phyloP scores from a whole-genome alignment of 2,888 invertebrate genomes.

The Onchidella celtica region DNA sequence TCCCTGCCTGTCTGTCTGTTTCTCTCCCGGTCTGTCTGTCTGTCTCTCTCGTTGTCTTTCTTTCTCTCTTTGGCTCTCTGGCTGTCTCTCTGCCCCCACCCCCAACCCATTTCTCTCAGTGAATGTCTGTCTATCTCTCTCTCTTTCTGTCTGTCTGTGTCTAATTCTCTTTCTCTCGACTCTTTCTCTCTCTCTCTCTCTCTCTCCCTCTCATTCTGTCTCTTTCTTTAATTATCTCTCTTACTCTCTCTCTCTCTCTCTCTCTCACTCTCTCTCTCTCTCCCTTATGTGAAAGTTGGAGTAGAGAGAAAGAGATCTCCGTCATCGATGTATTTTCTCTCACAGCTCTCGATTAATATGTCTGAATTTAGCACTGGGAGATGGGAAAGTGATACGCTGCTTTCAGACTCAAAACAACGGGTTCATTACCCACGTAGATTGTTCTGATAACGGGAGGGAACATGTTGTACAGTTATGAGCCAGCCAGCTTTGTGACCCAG shows the following conservation, averaged over 20 bases:
- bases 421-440: too few relatives aligned
- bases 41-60: not conserved
- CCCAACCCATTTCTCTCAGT: not conserved
- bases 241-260: not conserved
- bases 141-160: not conserved
- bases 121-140: not conserved
- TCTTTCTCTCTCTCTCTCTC: slow-evolving; percentile 22
- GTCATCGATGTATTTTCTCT: too few relatives aligned
- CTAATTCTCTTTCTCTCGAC: not conserved
- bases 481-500: too few relatives aligned
- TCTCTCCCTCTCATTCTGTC: not conserved
- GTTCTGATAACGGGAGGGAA: too few relatives aligned
- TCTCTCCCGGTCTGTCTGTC: slow-evolving; percentile 6
- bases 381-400: too few relatives aligned
- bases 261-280: not conserved
- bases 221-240: not conserved
- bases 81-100: not conserved
- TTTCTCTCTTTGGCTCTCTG: not conserved
- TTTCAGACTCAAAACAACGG: too few relatives aligned
- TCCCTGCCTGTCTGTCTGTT: not conserved
- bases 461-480: too few relatives aligned
- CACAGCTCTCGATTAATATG: too few relatives aligned
- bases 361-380: too few relatives aligned
- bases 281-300: too few relatives aligned
- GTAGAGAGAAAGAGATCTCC: too few relatives aligned